Evolutionary conservation across 2,113 vertebrate species (phyloP), one percentile per base, ranked within the genome.

Genomic region (Eleginops maclovinus): DNA sequence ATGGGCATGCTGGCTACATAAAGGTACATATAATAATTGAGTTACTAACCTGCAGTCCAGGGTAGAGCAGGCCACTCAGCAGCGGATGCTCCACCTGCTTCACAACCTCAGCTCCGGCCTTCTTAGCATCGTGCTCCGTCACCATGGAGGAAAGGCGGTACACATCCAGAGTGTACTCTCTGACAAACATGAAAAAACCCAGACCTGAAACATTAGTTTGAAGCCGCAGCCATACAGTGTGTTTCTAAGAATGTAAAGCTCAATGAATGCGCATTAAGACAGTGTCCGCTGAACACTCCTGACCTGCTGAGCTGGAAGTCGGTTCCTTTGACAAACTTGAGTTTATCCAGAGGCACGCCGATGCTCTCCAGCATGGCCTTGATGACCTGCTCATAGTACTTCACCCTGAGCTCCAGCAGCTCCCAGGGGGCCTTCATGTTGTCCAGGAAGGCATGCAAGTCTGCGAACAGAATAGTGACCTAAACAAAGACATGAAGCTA

Each of bases 371-470:
- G 87, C 97, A 99, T 96, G 55, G 98, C 97, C 87, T 99, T 98
- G 92, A 99, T 99, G 47, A 98, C 88, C 1, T 96, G 94, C 81
- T 99, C 97, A 0, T 99, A 99, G 79, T 99, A 99, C 17, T 92
- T 94, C 7, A 97, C 97, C 63, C 98, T 92, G 66, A 98, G 93
- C 85, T 97, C 96, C 90, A 99, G 95, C 86, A 99, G 95, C 81
- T 99, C 98, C 98, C 98, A 99, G 0, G 98, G 98, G 1, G 98
- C 98, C 76, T 99, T 99, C 98, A 99, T 99, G 90, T 99, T 99
- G 94, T 99, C 98, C 1, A 99, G 93, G 83, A 95, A 99, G 0
- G 97, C 98, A 0, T 99, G 98, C 75, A 99, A 94, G 78, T 99
- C 98, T 1, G 98, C 98, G 82, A 99, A 99, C 64, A 99, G 94